A percentile compares a stretch with the other conserved stretches of the same genome.
phyloP scores from a whole-genome alignment of 2,113 vertebrate species.

The Alces alces region DNA sequence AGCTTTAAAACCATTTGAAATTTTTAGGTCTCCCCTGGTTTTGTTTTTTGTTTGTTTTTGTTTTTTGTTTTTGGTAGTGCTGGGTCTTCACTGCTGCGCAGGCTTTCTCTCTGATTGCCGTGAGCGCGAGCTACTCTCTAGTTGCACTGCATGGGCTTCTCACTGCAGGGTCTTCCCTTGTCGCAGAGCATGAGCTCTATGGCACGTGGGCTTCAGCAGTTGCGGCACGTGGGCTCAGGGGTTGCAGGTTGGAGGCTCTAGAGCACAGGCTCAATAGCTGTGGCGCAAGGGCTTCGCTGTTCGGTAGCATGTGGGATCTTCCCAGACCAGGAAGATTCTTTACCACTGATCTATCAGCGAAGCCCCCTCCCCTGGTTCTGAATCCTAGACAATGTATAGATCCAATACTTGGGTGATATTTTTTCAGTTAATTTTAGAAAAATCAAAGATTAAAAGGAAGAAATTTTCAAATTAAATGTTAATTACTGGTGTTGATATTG shows the following conservation, averaged over 20 bases:
- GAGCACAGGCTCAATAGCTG: not conserved
- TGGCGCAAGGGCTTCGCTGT: accelerated
- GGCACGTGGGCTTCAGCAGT: not conserved
- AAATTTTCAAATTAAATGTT: not conserved
- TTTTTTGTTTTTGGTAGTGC: not conserved
- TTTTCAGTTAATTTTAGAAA: not conserved
- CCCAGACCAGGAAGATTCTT: not conserved
- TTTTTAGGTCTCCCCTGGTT: not conserved
- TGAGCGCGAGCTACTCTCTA: not conserved
- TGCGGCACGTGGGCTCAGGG: not conserved
- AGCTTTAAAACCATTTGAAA: not conserved
- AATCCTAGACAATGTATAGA: not conserved
- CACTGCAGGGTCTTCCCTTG: not conserved
- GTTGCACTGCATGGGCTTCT: not conserved
- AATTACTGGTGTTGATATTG: not conserved
- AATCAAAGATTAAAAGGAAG: not conserved
- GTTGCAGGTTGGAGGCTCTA: not conserved
- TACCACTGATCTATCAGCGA: not conserved
- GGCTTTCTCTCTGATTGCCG: not conserved
- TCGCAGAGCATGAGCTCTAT: not conserved
- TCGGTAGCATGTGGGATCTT: not conserved
- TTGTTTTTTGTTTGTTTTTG: not conserved
- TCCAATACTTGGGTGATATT: not conserved
- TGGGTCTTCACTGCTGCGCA: not conserved
- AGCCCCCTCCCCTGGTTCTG: not conserved